Percentiles rank a stretch among this genome's conserved stretches.
Evolutionary conservation across 2,797 vertebrate genomes (phyloP).

Genomic region (Momotus momota): DNA sequence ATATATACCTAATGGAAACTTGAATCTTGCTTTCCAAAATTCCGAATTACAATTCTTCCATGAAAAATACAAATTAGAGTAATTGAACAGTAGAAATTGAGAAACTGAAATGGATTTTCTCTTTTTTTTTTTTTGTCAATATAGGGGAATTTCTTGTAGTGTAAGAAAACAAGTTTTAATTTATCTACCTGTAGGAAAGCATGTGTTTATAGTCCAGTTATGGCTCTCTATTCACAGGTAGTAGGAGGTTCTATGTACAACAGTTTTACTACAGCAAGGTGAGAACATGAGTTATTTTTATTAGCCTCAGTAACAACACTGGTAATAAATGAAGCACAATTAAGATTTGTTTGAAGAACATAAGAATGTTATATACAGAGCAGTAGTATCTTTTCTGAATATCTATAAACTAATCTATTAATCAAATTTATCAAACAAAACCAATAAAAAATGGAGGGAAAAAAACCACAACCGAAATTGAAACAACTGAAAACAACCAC

Average conservation of each 20-base stretch:
- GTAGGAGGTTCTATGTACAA: background rate
- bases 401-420: background rate
- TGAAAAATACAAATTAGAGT: background rate
- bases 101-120: background rate
- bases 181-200: background rate
- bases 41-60: background rate
- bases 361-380: background rate
- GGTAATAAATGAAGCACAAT: background rate
- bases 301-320: background rate
- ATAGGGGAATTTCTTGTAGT: background rate
- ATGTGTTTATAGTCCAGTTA: background rate
- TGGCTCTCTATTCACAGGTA: background rate
- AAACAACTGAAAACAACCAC: background rate
- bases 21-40: background rate
- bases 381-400: background rate
- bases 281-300: background rate
- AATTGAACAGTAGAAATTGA: background rate
- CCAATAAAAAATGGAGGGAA: background rate
- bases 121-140: background rate
- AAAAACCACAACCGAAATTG: background rate
- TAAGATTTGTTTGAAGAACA: background rate
- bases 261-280: background rate
- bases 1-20: background rate
- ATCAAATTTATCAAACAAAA: background rate
- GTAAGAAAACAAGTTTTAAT: background rate